Evolutionary conservation across 2,797 vertebrate genomes (phyloP).

Genomic region (Mus minutoides): DNA sequence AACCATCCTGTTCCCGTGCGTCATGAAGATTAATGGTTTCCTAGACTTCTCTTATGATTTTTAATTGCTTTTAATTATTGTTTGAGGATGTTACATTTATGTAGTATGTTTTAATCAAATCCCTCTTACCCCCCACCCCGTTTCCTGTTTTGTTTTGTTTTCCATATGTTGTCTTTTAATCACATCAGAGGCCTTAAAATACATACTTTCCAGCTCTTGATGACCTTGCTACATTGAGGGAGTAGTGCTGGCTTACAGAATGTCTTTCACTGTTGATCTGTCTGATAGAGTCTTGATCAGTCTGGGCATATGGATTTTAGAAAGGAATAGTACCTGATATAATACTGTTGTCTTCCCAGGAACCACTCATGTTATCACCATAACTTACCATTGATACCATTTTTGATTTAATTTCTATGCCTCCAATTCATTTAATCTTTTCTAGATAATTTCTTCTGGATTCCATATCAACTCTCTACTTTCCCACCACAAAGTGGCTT

Average conservation of each 20-base stretch:
- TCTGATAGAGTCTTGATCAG: slow-evolving; percentile 14
- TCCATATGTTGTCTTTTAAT: neutral
- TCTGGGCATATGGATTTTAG: neutral
- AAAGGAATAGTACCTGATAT: slow-evolving; percentile 30
- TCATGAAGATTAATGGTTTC: neutral
- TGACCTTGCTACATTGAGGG: neutral
- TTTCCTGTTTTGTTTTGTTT: neutral
- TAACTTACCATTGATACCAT: neutral
- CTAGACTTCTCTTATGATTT: neutral
- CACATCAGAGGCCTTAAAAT: neutral
- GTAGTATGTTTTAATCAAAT: neutral
- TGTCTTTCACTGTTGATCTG: neutral
- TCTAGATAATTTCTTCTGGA: slow-evolving; percentile 9
- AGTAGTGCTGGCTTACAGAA: neutral
- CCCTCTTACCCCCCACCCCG: neutral
- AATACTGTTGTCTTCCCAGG: neutral
- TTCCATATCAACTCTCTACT: slow-evolving; percentile 3
- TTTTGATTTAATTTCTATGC: slow-evolving; percentile 30
- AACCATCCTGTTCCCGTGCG: neutral
- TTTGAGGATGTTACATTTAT: neutral
- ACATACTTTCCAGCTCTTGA: neutral
- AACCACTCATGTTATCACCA: neutral
- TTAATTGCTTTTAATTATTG: neutral
- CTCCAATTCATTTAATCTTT: neutral
- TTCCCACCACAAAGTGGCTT: slow-evolving; percentile 10